A percentile compares a stretch with the other conserved stretches of the same genome.
phyloP scores from a whole-genome alignment of 2,797 vertebrate genomes.

The Dipus sagitta region DNA sequence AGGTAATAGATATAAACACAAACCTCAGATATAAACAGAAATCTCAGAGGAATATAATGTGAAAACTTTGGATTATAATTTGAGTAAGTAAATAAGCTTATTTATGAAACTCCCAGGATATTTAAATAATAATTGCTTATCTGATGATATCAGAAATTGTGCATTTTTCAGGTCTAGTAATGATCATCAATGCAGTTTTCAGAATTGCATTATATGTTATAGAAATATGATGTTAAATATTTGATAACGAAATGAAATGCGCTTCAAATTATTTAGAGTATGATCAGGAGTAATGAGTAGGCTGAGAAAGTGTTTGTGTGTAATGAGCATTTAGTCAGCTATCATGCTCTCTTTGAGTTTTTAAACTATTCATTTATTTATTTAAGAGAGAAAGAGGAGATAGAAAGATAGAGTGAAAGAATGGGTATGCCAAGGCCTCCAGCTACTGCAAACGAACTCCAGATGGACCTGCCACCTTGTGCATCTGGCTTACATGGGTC shows the following conservation, averaged over 20 bases:
- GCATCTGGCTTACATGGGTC: no score
- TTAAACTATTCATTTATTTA: background rate
- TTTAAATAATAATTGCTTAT: background rate
- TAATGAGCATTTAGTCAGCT: background rate
- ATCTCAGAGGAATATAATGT: background rate
- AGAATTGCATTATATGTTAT: background rate
- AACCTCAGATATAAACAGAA: conserved; percentile 8
- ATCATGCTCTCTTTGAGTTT: background rate
- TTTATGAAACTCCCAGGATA: background rate
- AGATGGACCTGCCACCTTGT: no score
- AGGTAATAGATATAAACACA: background rate
- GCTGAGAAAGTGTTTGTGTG: background rate
- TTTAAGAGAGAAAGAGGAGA: no score
- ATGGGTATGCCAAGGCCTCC: no score
- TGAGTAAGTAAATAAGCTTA: background rate
- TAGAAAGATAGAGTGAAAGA: no score
- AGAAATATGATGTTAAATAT: background rate
- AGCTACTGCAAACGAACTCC: no score
- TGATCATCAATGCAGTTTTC: background rate
- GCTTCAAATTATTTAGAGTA: conserved; percentile 7
- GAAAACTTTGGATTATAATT: background rate
- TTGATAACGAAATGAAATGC: background rate
- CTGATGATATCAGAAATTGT: background rate
- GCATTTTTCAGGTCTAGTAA: background rate
- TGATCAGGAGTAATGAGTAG: background rate